phyloP scores from a whole-genome alignment of 2,797 vertebrate species.

The Smutsia gigantea region DNA sequence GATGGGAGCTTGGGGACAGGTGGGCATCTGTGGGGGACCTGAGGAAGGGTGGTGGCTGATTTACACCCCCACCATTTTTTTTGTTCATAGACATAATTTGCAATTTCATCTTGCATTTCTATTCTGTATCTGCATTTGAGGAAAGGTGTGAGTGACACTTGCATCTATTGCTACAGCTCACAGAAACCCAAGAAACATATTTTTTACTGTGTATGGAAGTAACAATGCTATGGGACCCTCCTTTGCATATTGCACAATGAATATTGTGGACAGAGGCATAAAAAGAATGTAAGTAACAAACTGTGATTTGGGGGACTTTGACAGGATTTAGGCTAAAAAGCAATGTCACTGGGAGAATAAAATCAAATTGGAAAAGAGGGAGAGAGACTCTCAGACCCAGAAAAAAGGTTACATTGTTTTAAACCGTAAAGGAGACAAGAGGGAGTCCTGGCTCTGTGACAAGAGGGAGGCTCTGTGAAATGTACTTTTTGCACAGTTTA shows the following conservation, averaged over 20 bases:
- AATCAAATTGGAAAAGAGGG: background rate
- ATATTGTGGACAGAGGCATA: background rate
- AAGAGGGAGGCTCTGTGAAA: background rate
- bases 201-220: fast-evolving
- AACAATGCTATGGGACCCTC: fast-evolving
- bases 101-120: background rate
- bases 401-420: background rate
- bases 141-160: background rate
- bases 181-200: background rate
- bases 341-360: background rate
- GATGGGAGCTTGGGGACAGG: background rate
- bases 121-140: background rate
- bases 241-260: fast-evolving
- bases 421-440: background rate
- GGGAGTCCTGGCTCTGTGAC: background rate
- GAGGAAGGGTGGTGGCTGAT: background rate
- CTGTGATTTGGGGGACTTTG: fast-evolving
- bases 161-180: no score
- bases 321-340: background rate
- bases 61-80: background rate
- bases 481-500: background rate
- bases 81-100: background rate
- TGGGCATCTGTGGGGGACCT: background rate
- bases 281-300: fast-evolving
- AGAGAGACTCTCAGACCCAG: background rate